A percentile compares a stretch with the other conserved stretches of the same genome.
These are phyloP conservation scores for Ericerus pela DNA, from an alignment of 1,140 invertebrate genomes.

Conservation along the genomic window DNA sequence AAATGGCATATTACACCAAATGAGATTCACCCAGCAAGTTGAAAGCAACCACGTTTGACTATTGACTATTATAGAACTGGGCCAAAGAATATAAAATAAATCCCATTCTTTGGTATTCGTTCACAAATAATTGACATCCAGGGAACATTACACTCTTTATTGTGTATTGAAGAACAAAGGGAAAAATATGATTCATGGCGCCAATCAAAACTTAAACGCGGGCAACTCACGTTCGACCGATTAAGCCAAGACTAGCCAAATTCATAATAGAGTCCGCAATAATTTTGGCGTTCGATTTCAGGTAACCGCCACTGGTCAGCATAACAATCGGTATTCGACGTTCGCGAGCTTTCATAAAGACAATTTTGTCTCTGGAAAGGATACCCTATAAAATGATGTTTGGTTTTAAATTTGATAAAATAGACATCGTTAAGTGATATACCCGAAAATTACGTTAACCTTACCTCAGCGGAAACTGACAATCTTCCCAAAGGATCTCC, in stretches of 20 bases:
- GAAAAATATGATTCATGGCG: too few species aligned
- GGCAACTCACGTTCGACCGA: too few species aligned
- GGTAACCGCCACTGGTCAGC: slow-evolving; percentile 77
- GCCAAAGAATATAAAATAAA: too few species aligned
- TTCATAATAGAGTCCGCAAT: slow-evolving; percentile 71
- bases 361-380: slow-evolving; percentile 63
- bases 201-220: too few species aligned
- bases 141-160: too few species aligned
- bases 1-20: too few species aligned
- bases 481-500: slow-evolving; percentile 60
- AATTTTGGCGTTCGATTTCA: slow-evolving; percentile 52
- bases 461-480: slow-evolving; percentile 45
- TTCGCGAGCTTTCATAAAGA: slow-evolving; percentile 52
- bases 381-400: slow-evolving; percentile 43
- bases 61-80: too few species aligned
- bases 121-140: too few species aligned
- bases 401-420: background rate
- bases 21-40: too few species aligned
- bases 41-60: too few species aligned
- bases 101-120: too few species aligned
- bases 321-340: slow-evolving; percentile 63
- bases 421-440: background rate
- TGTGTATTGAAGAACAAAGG: too few species aligned
- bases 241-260: slow-evolving; percentile 36
- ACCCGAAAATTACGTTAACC: slow-evolving; percentile 22